These are phyloP conservation scores for Clarias gariepinus DNA, from an alignment of 2,113 vertebrate genomes.

Conservation along the genomic window DNA sequence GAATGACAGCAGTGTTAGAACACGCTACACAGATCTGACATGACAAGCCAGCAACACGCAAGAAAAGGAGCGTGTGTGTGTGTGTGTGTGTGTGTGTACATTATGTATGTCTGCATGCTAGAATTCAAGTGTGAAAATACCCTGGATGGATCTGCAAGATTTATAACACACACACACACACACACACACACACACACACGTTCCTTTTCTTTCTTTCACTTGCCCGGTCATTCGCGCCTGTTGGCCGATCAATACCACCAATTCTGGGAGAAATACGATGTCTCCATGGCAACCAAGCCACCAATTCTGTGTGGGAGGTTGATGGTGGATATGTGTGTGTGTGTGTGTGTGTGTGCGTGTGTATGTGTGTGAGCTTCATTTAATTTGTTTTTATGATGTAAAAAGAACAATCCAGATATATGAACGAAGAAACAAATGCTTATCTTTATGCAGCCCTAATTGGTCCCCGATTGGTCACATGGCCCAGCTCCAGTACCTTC, in stretches of 20 bases:
- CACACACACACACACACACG: slow-evolving; percentile 18
- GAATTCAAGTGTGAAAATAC: background rate
- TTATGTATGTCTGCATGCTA: background rate
- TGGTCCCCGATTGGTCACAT: background rate
- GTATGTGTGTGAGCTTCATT: background rate
- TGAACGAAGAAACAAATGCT: background rate
- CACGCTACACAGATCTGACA: slow-evolving; percentile 80
- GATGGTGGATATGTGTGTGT: slow-evolving; percentile 56
- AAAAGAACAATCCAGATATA: background rate
- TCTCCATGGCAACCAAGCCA: slow-evolving; percentile 96
- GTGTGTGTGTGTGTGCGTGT: slow-evolving; percentile 9
- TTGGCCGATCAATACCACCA: slow-evolving; percentile 97
- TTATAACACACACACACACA: slow-evolving; percentile 28
- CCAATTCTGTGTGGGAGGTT: slow-evolving; percentile 87
- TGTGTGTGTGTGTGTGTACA: slow-evolving; percentile 21
- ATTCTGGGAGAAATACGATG: slow-evolving; percentile 97
- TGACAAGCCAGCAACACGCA: slow-evolving; percentile 85
- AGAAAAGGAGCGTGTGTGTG: slow-evolving; percentile 45
- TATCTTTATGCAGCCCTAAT: background rate
- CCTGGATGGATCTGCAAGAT: slow-evolving; percentile 11
- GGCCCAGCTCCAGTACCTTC: background rate
- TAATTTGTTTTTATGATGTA: background rate
- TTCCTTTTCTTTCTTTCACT: slow-evolving; percentile 82
- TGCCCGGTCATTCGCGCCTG: slow-evolving; percentile 91
- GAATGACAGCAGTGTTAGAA: slow-evolving; percentile 85